phyloP scores from a whole-genome alignment of 1,140 invertebrate species.

The Yoshiicerus persimilis region DNA sequence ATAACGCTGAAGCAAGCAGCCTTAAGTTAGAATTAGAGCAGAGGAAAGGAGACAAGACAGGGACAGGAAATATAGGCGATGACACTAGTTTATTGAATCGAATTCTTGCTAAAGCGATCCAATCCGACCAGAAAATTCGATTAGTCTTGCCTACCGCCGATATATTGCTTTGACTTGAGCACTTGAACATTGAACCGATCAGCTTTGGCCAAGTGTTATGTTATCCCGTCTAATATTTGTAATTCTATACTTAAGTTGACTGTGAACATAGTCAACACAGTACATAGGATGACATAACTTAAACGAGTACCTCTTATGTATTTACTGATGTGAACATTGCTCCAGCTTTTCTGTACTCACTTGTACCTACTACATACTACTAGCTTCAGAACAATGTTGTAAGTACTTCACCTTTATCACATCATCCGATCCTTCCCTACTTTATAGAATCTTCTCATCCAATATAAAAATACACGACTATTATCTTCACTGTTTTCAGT shows the following conservation, averaged over 20 bases:
- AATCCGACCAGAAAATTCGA: conserved; percentile 26
- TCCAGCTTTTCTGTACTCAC: background rate
- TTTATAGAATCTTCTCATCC: background rate
- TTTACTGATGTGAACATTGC: background rate
- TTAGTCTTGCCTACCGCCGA: background rate
- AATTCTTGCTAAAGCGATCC: conserved; percentile 17
- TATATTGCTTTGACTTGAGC: background rate
- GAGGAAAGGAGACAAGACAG: background rate
- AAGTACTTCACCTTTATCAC: background rate
- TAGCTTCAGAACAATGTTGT: too few species aligned
- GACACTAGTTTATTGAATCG: conserved; percentile 21
- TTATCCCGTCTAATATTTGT: background rate
- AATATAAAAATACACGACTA: too few species aligned
- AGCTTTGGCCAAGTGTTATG: background rate
- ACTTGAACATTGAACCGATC: background rate
- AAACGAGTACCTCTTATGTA: background rate
- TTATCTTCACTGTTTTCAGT: background rate
- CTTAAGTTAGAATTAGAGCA: background rate
- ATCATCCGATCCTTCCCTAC: background rate
- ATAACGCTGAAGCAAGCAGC: background rate
- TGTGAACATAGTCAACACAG: too few species aligned
- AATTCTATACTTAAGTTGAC: background rate
- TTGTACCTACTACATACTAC: too few species aligned
- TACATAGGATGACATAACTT: too few species aligned
- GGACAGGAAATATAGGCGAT: background rate